Base-by-base conservation (phyloP, 1,140 invertebrate species). In the Drosophila orosa region DNA sequence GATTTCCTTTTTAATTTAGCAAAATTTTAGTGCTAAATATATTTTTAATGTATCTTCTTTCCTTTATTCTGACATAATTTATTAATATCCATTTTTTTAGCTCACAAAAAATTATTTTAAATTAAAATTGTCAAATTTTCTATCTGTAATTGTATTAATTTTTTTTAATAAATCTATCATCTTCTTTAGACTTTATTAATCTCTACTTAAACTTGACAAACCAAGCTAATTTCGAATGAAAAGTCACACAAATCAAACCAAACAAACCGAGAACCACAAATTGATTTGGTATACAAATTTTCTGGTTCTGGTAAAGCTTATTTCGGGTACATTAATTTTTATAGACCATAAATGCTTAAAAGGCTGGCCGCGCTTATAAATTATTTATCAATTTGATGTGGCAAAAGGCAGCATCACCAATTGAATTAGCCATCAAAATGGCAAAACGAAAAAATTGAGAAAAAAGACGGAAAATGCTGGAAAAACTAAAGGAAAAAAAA, bases 331-430 rank as follows among this genome's bases (percentile, higher is more conserved):
- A 74, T 58, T 82, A 74, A 89, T 74, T 87, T 87, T 76, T 87
- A 73, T 87, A 80, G 79, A 80, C 83, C 84, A 87, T 87, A 87
- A 87, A 89, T 66, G 83, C 44, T 39, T 40, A 37, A 78, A 76
- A 68, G 74, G 52, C 74, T 66, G 61, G 22, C 37, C 17, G 61
- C 33, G 73, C 80, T 69, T 89, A 87, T 87, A 89, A 89, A 87
- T 87, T 60, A 87, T 87, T 87, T 87, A 87, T 89, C 76, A 89
- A 87, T 89, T 84, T 72, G 61, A 61, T 74, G 60, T 57, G 50
- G 61, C 74, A 68, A 39, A 57, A 76, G 68, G 48, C 59, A 61
- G 79, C 50, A 52, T 47, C 58, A 69, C 66, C 74, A 78, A 82
- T 81, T 85, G 83, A 85, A 85, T 85, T 85, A 87, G 78, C 78